Evolutionary conservation across 2,113 vertebrate species (phyloP).

Genomic region (Anarhynchus alexandrinus): DNA sequence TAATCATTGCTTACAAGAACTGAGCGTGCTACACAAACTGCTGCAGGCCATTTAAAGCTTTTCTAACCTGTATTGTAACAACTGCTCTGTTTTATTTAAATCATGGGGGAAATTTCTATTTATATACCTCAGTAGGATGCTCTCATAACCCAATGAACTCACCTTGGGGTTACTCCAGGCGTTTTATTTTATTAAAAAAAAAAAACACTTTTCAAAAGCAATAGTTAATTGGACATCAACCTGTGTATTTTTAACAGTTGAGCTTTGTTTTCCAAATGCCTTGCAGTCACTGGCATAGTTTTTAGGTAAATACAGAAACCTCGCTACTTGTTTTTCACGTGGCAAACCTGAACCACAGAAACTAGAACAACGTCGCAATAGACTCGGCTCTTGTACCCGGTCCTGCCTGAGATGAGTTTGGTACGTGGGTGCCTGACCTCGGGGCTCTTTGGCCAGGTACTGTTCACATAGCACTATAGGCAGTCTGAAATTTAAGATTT

Average conservation of each 20-base stretch:
- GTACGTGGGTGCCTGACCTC: neutral
- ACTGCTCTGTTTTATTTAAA: neutral
- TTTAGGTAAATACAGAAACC: neutral
- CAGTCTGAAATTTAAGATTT: neutral
- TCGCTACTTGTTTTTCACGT: neutral
- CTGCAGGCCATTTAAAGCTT: neutral
- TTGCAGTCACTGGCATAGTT: neutral
- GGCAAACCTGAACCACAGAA: neutral
- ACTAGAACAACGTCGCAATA: too few relatives aligned
- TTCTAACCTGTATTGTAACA: neutral
- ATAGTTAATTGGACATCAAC: neutral
- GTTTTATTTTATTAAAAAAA: neutral
- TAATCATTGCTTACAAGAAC: neutral
- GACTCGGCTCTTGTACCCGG: neutral
- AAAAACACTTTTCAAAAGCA: neutral
- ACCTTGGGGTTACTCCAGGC: neutral
- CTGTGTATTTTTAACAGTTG: neutral
- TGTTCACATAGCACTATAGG: rapidly evolving
- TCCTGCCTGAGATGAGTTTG: neutral
- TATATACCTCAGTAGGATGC: neutral
- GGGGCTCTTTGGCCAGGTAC: neutral
- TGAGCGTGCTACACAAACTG: neutral
- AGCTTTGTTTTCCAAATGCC: neutral
- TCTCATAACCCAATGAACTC: neutral
- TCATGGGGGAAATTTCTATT: neutral